Evolutionary conservation across 2,797 vertebrate species (phyloP), one percentile per base, ranked within the genome.

Genomic region (Astyanax mexicanus): DNA sequence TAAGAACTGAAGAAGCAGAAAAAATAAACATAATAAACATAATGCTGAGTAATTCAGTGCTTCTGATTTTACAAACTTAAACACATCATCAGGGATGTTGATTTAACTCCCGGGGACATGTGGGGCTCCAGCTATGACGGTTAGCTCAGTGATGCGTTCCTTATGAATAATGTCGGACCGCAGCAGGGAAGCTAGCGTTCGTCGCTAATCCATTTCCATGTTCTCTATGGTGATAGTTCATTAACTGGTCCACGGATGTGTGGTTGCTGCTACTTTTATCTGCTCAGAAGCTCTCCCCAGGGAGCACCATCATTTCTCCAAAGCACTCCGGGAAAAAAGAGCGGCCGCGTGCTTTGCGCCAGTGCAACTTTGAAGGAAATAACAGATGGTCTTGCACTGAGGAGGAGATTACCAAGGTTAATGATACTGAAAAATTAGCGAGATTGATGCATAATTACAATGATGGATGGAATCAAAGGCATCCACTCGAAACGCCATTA

Each of bases 401-500:
- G 83, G 84, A 90, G 88, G 85, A 88, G 85, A 90, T 85, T 90
- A 90, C 85, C 92, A 93, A 93, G 91, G 92, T 93, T 94, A 93
- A 93, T 93, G 92, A 91, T 90, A 89, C 89, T 91, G 88, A 92
- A 86, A 86, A 90, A 92, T 91, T 90, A 93, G 87, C 75, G 71
- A 88, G 91, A 93, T 91, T 92, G 89, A 92, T 91, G 86, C 86
- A 86, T 90, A 93, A 92, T 92, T 92, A 92, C 87, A 84, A 84
- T 93, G 91, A 93, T 92, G 86, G 89, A 93, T 93, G 84, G 85
- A 92, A 87, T 91, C 85, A 83, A 84, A 85, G 35, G 51, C 77
- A 79, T 77, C 77, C 73, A 80, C 72, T 81, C 61, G 80, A 80
- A 84, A 81, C 66, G 76, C 69, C 78, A 80, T 81, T 81, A 81